Conservation (phyloP, 2,888 invertebrate genomes). For the Gerris lacustris region DNA sequence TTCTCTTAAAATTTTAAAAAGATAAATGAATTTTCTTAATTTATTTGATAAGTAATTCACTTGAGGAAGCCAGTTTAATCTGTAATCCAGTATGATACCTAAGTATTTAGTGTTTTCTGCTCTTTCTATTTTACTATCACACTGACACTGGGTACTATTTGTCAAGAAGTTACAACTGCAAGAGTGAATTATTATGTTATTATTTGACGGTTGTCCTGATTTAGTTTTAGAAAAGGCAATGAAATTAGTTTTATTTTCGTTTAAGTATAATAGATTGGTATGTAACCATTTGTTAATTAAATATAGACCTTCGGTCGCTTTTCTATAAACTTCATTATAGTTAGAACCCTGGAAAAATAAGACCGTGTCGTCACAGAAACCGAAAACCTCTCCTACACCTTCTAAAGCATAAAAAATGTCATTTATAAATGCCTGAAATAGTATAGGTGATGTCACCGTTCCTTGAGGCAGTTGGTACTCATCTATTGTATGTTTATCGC, state of each 20-base stretch:
- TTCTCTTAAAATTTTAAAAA: background rate
- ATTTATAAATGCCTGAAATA: slow-evolving; percentile 14
- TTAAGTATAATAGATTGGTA: slow-evolving; percentile 9
- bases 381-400: background rate
- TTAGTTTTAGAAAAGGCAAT: slow-evolving; percentile 5
- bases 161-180: background rate
- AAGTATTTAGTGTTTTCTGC: slow-evolving; percentile 11
- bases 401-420: slow-evolving; percentile 4
- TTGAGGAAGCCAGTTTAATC: slow-evolving; percentile 10
- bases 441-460: slow-evolving; percentile 13
- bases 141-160: background rate
- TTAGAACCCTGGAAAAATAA: slow-evolving; percentile 10
- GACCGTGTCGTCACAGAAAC: slow-evolving; percentile 11
- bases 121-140: background rate
- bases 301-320: background rate
- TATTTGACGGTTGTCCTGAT: background rate
- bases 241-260: slow-evolving; percentile 6
- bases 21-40: background rate
- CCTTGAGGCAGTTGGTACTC: slow-evolving; percentile 15
- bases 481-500: background rate
- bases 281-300: slow-evolving; percentile 4
- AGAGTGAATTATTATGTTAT: background rate
- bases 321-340: background rate
- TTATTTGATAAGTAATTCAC: slow-evolving; percentile 3
- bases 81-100: slow-evolving; percentile 5